Conservation (phyloP, 2,113 vertebrate genomes). For the Oncorhynchus gorbuscha region DNA sequence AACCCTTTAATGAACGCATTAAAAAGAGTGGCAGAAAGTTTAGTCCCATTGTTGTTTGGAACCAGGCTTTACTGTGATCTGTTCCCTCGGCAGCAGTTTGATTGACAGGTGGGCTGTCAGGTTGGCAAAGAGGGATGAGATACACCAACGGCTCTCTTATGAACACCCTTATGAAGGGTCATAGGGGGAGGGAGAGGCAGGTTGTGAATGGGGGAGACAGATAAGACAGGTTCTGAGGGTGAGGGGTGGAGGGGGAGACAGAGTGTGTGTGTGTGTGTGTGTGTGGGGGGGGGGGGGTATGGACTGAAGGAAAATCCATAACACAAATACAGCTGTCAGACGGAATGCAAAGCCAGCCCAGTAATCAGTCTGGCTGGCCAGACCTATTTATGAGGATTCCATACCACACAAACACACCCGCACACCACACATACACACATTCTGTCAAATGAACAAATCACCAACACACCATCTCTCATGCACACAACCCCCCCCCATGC, state of each 20-base stretch:
- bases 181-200: neutral
- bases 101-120: conserved; percentile 77
- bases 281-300: conserved; percentile 35
- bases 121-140: conserved; percentile 71
- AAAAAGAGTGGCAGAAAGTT: conserved; percentile 69
- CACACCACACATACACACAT: neutral
- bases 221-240: conserved; percentile 44
- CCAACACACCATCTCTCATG: neutral
- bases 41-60: conserved; percentile 64
- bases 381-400: conserved; percentile 49
- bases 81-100: conserved; percentile 55
- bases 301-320: conserved; percentile 81
- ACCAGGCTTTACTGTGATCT: conserved; percentile 60
- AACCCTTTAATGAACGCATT: conserved; percentile 60
- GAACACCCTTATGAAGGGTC: neutral
- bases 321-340: conserved; percentile 81
- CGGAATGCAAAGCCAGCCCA: conserved; percentile 67
- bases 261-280: neutral
- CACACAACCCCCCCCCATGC: conserved; percentile 19
- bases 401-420: conserved; percentile 30
- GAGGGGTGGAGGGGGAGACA: conserved; percentile 21
- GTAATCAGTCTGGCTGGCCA: conserved; percentile 54
- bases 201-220: conserved; percentile 26
- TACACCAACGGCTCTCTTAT: conserved; percentile 67
- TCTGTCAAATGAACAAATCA: no score